A percentile compares a stretch with the other conserved stretches of the same genome.
phyloP scores from a whole-genome alignment of 2,113 vertebrate genomes.

The Aix galericulata region DNA sequence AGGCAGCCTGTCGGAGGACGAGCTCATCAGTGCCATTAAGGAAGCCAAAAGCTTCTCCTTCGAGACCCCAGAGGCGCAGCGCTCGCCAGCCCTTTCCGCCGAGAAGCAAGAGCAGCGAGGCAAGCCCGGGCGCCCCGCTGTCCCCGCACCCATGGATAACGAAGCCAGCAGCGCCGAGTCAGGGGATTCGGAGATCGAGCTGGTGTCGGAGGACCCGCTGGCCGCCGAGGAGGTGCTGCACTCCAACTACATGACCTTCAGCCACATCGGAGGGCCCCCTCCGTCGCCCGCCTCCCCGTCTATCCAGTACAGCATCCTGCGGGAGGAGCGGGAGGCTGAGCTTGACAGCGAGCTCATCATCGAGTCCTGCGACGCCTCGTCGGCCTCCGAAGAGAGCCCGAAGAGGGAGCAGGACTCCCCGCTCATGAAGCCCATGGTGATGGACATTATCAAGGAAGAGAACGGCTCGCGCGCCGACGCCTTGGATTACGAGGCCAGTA shows the following conservation, averaged over 20 bases:
- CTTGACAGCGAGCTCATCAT: conserved; percentile 97
- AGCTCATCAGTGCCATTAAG: conserved; percentile 78
- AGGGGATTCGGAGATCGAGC: conserved; percentile 94
- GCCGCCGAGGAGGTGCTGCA: conserved; percentile 79
- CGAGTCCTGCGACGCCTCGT: conserved; percentile 86
- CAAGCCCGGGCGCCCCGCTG: conserved; percentile 29
- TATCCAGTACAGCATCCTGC: conserved; percentile 93
- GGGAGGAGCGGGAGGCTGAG: conserved; percentile 96
- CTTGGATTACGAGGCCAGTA: conserved; percentile 57
- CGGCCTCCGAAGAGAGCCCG: conserved; percentile 95
- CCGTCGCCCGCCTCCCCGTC: conserved; percentile 82
- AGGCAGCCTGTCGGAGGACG: conserved; percentile 79
- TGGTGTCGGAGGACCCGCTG: conserved; percentile 90
- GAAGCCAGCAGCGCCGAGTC: conserved; percentile 93
- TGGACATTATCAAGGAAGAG: conserved; percentile 80
- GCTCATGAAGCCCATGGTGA: conserved; percentile 78
- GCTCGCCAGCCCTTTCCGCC: neutral
- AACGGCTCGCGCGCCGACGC: conserved; percentile 22
- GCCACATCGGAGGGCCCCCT: conserved; percentile 83
- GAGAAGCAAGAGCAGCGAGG: conserved; percentile 41
- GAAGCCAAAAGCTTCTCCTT: conserved; percentile 76
- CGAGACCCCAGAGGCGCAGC: conserved; percentile 63
- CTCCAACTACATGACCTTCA: conserved; percentile 83
- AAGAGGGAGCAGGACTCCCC: conserved; percentile 92
- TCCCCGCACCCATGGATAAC: conserved; percentile 71